Conservation (phyloP, 2,113 vertebrate genomes). For the Oreochromis spilurus region DNA sequence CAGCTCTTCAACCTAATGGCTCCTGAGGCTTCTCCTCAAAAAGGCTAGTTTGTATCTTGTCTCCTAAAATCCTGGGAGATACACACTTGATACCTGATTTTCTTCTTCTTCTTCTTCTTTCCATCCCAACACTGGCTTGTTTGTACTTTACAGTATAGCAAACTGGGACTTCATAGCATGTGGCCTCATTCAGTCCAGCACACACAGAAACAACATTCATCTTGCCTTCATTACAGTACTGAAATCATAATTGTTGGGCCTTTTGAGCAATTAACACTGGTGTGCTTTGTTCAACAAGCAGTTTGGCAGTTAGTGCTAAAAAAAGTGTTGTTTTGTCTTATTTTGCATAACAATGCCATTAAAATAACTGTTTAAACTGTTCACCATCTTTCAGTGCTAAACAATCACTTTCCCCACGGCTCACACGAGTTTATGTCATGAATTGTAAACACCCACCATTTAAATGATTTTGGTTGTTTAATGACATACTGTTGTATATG, state of each 20-base stretch:
- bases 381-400: not conserved
- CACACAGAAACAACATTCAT: constrained; percentile 29
- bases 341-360: constrained; percentile 12
- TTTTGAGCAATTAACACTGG: constrained; percentile 36
- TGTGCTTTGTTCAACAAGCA: not conserved
- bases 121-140: constrained; percentile 1
- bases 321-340: not conserved
- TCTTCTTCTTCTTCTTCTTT: not conserved
- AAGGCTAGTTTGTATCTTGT: not conserved
- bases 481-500: not conserved
- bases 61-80: not conserved
- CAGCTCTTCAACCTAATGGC: constrained; percentile 43
- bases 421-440: not conserved
- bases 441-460: not conserved
- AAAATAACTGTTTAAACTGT: not conserved
- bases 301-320: not conserved
- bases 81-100: not conserved
- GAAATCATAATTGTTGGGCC: constrained; percentile 29
- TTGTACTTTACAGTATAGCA: constrained; percentile 43
- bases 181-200: constrained; percentile 61
- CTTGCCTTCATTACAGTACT: not conserved
- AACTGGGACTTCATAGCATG: constrained; percentile 33
- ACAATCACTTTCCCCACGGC: not conserved
- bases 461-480: not conserved
- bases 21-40: constrained; percentile 21